Base-by-base conservation (phyloP, 1,140 invertebrate genomes). In the Microplitis mediator region DNA sequence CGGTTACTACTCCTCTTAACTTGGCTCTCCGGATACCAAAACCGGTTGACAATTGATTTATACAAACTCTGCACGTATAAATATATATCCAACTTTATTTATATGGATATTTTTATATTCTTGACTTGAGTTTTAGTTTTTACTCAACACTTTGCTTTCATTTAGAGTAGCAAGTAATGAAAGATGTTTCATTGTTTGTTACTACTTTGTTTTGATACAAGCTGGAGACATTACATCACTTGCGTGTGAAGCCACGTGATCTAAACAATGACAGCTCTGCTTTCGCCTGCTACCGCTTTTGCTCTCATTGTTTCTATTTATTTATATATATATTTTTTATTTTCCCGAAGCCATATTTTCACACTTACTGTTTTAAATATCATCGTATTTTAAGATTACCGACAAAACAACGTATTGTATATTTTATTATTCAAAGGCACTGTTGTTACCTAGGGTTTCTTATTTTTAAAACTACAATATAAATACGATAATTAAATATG, bases 251-350 rank as follows among this genome's bases (percentile, higher is more conserved):
- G 8, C 23, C 56, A 61, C 56, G 56, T 39, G 34, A 62, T 23
- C 58, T 39, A 13, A 39, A 60, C 52, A 69, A 69, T 61, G 58
- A 62, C 3, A n/a, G n/a, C 35, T 61, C 35, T 60, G 39, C 68
- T 71, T 71, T 71, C 60, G 68, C 68, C 60, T 45, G 39, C 39
- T 34, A 62, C 58, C 11, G 50, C 45, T 71, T 71, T 54, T 71
- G 61, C 69, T 71, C 69, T 52, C n/a, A 71, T 71, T 71, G 69
- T 71, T 36, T 39, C 9, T 45, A 56, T 61, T 31, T 54, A 23
- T 23, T 23, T 23, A 23, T 23, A 23, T 23, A 23, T 23, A 23
- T 2, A 23, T 23, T 23, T 23, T 23, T 50, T 23, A 32, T 54
- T 67, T 16, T 50, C 23, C 52, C 11, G 9, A n/a, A 56, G 35